A percentile compares a stretch with the other conserved stretches of the same genome.
phyloP scores from a whole-genome alignment of 2,888 invertebrate species.

The Epinotia ramella region DNA sequence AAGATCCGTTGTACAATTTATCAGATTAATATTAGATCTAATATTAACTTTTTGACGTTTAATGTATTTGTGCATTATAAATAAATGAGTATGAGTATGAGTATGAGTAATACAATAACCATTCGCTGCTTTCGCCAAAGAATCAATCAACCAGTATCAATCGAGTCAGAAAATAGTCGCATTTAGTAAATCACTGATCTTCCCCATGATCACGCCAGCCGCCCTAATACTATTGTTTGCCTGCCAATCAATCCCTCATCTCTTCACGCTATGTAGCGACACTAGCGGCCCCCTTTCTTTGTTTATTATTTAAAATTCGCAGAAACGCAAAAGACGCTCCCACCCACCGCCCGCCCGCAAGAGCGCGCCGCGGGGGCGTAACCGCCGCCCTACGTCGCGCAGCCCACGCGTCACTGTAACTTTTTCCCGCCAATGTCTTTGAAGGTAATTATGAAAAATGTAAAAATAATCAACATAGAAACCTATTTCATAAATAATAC shows the following conservation, averaged over 20 bases:
- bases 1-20: background rate
- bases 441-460: background rate
- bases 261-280: slow-evolving; percentile 29
- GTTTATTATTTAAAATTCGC: slow-evolving; percentile 61
- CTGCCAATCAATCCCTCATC: slow-evolving; percentile 16
- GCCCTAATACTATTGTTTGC: slow-evolving; percentile 29
- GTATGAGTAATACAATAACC: no score
- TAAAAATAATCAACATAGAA: background rate
- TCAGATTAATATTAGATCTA: no score
- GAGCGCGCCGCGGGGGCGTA: slow-evolving; percentile 76
- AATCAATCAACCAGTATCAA: background rate
- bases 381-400: slow-evolving; percentile 81
- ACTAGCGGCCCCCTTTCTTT: slow-evolving; percentile 49
- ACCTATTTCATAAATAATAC: background rate
- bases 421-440: slow-evolving; percentile 68
- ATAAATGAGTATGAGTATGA: no score
- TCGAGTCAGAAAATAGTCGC: background rate
- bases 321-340: slow-evolving; percentile 71
- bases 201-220: slow-evolving; percentile 1
- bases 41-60: no score
- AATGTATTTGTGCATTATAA: no score
- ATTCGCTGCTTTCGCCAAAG: background rate
- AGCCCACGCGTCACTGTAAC: slow-evolving; percentile 59
- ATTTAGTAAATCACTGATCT: background rate
- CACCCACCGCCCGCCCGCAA: slow-evolving; percentile 83